A percentile compares a stretch with the other conserved stretches of the same genome.
Conservation (phyloP, 1,140 invertebrate genomes). For the Caenorhabditis latens region DNA sequence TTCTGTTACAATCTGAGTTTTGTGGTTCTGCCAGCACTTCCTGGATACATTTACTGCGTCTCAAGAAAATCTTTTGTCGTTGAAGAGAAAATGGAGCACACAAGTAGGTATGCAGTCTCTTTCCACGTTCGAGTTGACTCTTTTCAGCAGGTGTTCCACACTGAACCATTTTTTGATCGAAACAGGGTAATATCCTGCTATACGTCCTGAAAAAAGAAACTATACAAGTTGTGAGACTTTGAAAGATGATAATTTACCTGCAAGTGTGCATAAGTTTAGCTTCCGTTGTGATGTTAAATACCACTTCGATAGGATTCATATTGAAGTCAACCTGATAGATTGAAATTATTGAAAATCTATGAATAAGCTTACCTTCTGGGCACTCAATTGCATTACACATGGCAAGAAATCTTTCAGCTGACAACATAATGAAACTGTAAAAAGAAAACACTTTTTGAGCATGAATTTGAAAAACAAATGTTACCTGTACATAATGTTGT, state of each 20-base stretch:
- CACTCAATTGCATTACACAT: constrained; percentile 57
- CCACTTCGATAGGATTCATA: constrained; percentile 65
- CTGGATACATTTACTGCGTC: constrained; percentile 54
- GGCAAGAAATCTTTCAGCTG: constrained; percentile 60
- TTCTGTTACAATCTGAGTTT: constrained; percentile 45
- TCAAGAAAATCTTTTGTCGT: constrained; percentile 59
- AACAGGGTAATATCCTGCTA: constrained; percentile 64
- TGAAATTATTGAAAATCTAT: background rate
- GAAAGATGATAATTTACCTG: constrained; percentile 49
- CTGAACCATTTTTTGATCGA: constrained; percentile 63
- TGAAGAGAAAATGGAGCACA: constrained; percentile 68
- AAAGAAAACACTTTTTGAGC: background rate
- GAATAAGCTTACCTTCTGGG: constrained; percentile 33
- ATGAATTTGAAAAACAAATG: background rate
- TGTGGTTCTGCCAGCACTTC: background rate
- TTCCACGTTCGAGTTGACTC: constrained; percentile 60
- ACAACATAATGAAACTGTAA: constrained; percentile 50
- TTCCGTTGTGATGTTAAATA: constrained; percentile 68
- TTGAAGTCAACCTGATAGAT: constrained; percentile 52
- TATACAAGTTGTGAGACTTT: background rate
- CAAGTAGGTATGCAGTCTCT: constrained; percentile 64
- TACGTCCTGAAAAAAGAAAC: constrained; percentile 63
- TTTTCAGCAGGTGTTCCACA: constrained; percentile 68
- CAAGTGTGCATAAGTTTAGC: constrained; percentile 69
- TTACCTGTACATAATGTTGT: constrained; percentile 35